Evolutionary conservation across 2,797 vertebrate genomes (phyloP).

Genomic region (Caiman crocodilus): DNA sequence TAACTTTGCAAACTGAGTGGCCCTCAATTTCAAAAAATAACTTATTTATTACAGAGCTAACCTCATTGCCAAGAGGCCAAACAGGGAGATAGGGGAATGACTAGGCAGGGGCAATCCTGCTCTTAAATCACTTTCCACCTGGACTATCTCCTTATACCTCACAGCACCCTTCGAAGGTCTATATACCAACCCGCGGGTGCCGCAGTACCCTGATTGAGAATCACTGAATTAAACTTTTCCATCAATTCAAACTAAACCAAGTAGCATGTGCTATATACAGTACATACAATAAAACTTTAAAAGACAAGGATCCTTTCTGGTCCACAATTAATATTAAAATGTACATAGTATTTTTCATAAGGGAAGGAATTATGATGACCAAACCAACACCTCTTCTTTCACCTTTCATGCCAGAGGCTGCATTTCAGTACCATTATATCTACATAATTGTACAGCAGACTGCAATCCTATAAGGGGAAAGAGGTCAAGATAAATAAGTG

Average conservation of each 20-base stretch:
- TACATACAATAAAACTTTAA: conserved; percentile 43
- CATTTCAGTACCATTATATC: conserved; percentile 11
- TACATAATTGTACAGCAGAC: not conserved
- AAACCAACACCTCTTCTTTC: conserved; percentile 49
- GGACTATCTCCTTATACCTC: no score
- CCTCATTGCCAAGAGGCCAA: no score
- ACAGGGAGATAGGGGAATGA: no score
- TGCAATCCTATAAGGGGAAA: not conserved
- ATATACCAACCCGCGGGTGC: no score
- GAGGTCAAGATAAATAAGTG: not conserved
- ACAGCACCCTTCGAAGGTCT: not conserved
- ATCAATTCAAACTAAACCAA: conserved; percentile 21
- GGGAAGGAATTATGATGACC: conserved; percentile 68
- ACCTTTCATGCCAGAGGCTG: conserved; percentile 11
- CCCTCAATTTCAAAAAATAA: no score
- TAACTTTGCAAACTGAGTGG: no score
- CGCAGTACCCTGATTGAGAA: no score
- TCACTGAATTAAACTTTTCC: not conserved
- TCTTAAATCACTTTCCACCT: no score
- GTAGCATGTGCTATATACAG: not conserved
- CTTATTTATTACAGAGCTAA: no score
- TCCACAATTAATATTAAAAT: conserved; percentile 56
- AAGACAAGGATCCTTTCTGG: conserved; percentile 61
- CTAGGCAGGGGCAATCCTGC: no score
- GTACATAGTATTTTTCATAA: not conserved